Percentiles rank a stretch among this genome's conserved stretches.
Evolutionary conservation across 2,888 invertebrate genomes (phyloP).

Genomic region (Megalurothrips usitatus): DNA sequence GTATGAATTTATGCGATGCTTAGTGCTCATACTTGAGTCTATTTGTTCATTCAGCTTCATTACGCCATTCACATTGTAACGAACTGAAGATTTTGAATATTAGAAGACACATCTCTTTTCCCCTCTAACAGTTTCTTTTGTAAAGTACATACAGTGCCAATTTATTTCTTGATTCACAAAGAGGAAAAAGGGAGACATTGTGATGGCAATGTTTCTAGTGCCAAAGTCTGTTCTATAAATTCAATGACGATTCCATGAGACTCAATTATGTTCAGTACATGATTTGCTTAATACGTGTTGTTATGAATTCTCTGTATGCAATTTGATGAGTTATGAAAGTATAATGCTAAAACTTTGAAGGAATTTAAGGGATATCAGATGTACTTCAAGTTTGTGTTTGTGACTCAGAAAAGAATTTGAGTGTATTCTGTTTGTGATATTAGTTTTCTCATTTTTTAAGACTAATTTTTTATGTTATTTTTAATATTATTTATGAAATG

Average conservation of each 20-base stretch:
- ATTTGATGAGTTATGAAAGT: too few relatives aligned
- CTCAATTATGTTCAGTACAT: not conserved
- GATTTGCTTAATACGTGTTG: not conserved
- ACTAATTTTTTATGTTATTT: conserved; percentile 26
- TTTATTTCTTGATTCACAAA: not conserved
- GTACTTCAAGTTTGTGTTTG: conserved; percentile 17
- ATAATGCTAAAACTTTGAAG: not conserved
- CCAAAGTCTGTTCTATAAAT: not conserved
- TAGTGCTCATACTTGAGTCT: not conserved
- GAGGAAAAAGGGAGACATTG: not conserved
- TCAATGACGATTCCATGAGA: not conserved
- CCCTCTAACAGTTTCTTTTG: not conserved
- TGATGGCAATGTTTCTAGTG: not conserved
- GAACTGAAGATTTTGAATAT: too few relatives aligned
- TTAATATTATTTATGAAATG: conserved; percentile 27
- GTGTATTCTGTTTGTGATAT: conserved; percentile 23
- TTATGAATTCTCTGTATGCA: too few relatives aligned
- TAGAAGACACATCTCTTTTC: not conserved
- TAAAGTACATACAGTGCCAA: not conserved
- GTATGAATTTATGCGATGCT: not conserved
- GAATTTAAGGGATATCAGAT: not conserved
- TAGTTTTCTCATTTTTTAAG: conserved; percentile 25
- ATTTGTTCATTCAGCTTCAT: not conserved
- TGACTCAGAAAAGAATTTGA: not conserved
- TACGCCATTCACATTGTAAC: not conserved